Percentiles rank a stretch among this genome's conserved stretches.
phyloP scores from a whole-genome alignment of 2,888 invertebrate species.

The Drosophila quinaria region DNA sequence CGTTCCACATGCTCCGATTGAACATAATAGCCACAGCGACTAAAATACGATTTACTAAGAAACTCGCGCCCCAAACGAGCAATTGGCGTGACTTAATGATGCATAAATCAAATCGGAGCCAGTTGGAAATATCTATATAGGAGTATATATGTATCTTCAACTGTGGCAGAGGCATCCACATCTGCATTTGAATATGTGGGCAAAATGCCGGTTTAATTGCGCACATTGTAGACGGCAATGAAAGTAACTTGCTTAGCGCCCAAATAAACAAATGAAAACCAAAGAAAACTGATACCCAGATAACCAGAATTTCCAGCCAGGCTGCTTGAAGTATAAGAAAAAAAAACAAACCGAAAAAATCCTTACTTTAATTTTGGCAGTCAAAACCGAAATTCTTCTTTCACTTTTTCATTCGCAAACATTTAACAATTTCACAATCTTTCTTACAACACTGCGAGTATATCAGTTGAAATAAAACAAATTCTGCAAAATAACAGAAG shows the following conservation, averaged over 20 bases:
- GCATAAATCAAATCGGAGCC: constrained; percentile 71
- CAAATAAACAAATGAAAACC: constrained; percentile 29
- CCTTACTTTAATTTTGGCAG: constrained; percentile 63
- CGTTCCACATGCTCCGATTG: neutral
- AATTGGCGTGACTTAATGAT: constrained; percentile 82
- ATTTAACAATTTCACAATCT: constrained; percentile 56
- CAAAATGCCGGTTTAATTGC: constrained; percentile 62
- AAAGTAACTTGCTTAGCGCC: constrained; percentile 61
- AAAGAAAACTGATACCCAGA: constrained; percentile 59
- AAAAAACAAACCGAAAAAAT: constrained; percentile 5
- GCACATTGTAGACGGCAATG: constrained; percentile 55
- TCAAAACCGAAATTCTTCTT: constrained; percentile 60
- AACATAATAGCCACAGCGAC: constrained; percentile 17
- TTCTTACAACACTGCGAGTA: neutral
- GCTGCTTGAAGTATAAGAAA: constrained; percentile 12
- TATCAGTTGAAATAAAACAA: neutral
- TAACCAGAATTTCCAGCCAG: constrained; percentile 82
- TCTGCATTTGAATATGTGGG: constrained; percentile 24
- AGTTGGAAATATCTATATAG: constrained; percentile 4
- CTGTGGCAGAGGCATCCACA: constrained; percentile 20
- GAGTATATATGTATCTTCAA: neutral
- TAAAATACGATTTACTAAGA: constrained; percentile 32
- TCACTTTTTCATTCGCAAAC: constrained; percentile 51
- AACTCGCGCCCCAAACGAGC: constrained; percentile 65
- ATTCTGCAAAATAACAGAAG: too few species aligned